These are phyloP conservation scores for Musca vetustissima DNA, from an alignment of 1,140 invertebrate species.

Conservation along the genomic window DNA sequence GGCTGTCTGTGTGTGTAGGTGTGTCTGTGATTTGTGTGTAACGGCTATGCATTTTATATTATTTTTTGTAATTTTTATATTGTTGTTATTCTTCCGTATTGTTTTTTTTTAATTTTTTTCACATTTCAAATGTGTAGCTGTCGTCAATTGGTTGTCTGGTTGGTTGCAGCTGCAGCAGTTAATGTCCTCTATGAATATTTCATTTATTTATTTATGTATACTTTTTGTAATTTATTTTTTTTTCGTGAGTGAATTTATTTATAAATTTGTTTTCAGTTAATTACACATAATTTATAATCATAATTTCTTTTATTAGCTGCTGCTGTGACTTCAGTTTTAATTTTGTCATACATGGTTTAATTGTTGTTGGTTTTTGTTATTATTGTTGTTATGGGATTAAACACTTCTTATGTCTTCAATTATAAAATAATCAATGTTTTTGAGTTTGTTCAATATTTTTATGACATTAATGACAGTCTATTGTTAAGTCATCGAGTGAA, in stretches of 20 bases:
- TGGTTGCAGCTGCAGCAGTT: too few species aligned
- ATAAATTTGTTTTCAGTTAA: slow-evolving; percentile 11
- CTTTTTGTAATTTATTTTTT: background rate
- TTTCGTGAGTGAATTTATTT: too few species aligned
- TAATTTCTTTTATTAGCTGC: background rate
- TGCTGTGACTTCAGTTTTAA: background rate
- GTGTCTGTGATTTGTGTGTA: background rate
- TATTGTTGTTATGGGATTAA: slow-evolving; percentile 3
- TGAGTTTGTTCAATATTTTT: background rate
- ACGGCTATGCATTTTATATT: background rate
- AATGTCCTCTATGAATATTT: background rate
- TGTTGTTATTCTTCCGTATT: background rate
- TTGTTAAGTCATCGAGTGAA: too few species aligned
- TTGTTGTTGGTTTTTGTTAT: background rate
- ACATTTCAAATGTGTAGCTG: too few species aligned
- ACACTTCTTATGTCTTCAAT: slow-evolving; percentile 10
- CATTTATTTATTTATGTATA: background rate
- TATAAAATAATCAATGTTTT: background rate
- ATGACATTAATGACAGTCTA: slow-evolving; percentile 12
- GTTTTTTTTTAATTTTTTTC: background rate
- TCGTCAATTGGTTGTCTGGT: too few species aligned
- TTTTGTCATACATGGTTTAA: background rate
- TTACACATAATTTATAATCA: slow-evolving; percentile 23
- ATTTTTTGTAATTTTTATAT: background rate
- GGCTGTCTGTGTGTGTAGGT: too few species aligned